These are phyloP conservation scores for Luscinia luscinia DNA, from an alignment of 2,797 vertebrate species.

Conservation along the genomic window DNA sequence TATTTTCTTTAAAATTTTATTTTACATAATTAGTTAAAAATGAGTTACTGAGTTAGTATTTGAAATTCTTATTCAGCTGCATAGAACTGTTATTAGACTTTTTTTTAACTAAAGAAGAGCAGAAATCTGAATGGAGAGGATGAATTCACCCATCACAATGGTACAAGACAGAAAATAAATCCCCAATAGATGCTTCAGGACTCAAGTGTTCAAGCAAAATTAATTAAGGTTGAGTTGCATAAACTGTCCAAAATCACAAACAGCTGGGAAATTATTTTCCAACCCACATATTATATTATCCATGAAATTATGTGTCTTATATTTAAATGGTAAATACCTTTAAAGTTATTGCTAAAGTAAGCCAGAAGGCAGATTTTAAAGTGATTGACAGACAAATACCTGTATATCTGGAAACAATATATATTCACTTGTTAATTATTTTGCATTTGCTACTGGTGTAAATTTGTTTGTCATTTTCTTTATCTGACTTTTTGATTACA, in stretches of 20 bases:
- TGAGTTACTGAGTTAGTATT: neutral
- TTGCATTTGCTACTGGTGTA: neutral
- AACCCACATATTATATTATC: neutral
- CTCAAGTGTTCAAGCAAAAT: neutral
- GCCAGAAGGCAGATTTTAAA: neutral
- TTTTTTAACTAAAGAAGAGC: neutral
- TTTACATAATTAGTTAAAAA: neutral
- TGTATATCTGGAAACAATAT: neutral
- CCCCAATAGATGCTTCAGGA: neutral
- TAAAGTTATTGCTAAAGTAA: neutral
- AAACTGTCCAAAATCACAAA: neutral
- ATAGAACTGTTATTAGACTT: neutral
- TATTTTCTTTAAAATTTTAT: neutral
- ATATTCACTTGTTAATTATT: neutral
- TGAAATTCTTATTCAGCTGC: neutral
- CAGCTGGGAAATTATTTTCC: neutral
- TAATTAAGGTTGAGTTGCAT: neutral
- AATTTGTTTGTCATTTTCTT: neutral
- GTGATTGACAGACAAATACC: neutral
- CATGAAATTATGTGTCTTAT: neutral
- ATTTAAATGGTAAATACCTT: neutral
- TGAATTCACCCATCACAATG: neutral
- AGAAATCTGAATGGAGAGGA: neutral
- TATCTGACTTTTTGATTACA: neutral
- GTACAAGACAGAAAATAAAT: neutral